Conservation (phyloP, 92 coral and sea anemone species). For the Scolanthus callimorphus region DNA sequence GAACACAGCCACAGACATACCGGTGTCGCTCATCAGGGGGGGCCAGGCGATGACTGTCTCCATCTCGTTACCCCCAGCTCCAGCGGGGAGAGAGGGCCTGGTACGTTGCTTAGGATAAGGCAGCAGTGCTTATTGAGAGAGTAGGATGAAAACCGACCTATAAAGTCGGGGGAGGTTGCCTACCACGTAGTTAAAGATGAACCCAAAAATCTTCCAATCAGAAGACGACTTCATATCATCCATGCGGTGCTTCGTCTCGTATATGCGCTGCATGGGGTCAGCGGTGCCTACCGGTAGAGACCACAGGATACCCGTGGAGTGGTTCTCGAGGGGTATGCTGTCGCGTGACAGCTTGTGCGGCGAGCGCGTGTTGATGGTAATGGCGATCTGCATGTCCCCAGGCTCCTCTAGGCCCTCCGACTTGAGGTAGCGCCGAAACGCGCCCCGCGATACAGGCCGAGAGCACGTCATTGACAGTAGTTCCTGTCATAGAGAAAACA, state of each 20-base stretch:
- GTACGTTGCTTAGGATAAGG: constrained; percentile 90
- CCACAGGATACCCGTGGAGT: constrained; percentile 80
- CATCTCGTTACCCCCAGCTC: constrained; percentile 78
- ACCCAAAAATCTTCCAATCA: constrained; percentile 83
- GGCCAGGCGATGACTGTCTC: constrained; percentile 96
- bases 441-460: constrained; percentile 92
- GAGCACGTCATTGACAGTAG: constrained; percentile 89
- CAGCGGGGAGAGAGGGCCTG: constrained; percentile 86
- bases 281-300: constrained; percentile 77
- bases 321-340: constrained; percentile 87
- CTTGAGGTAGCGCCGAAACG: constrained; percentile 79
- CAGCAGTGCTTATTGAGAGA: constrained; percentile 76
- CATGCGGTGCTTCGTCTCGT: constrained; percentile 91
- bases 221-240: constrained; percentile 85
- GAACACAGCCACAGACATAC: constrained; percentile 88
- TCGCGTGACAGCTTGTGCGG: constrained; percentile 60
- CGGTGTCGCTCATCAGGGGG: constrained; percentile 88
- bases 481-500: no score
- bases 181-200: constrained; percentile 63
- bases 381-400: constrained; percentile 87
- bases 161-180: constrained; percentile 84
- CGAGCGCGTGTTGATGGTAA: constrained; percentile 86
- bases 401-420: constrained; percentile 78
- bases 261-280: constrained; percentile 65
- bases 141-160: constrained; percentile 76